Evolutionary conservation across 2,888 invertebrate species (phyloP).

Genomic region (Meteorus cinctellus): DNA sequence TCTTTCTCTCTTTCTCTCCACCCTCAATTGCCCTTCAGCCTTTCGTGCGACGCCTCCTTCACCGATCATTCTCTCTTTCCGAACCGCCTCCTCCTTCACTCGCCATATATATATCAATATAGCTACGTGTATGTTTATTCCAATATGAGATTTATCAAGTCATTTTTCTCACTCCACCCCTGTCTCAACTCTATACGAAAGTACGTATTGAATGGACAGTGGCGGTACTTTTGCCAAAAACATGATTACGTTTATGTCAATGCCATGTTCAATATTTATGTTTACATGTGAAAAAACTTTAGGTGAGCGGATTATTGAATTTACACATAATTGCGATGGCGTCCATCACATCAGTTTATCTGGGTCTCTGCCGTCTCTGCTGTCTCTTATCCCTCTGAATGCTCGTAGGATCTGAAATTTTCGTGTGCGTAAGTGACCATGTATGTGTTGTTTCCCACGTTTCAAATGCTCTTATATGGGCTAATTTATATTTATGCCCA

Average conservation of each 20-base stretch:
- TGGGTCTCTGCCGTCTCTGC: not conserved
- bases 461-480: slow-evolving; percentile 13
- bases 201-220: too few species aligned
- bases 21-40: slow-evolving; percentile 15
- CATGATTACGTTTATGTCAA: too few species aligned
- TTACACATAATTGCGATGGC: too few species aligned
- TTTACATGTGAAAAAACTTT: too few species aligned
- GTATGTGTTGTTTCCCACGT: slow-evolving; percentile 40
- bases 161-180: too few species aligned
- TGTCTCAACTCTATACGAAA: too few species aligned
- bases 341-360: too few species aligned
- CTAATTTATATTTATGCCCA: slow-evolving; percentile 44
- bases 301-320: too few species aligned
- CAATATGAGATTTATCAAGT: too few species aligned
- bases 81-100: slow-evolving; percentile 24
- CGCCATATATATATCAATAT: slow-evolving; percentile 14
- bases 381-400: not conserved
- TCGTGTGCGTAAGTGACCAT: not conserved
- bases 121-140: not conserved
- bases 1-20: slow-evolving; percentile 37
- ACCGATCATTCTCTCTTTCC: slow-evolving; percentile 12
- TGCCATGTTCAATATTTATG: too few species aligned
- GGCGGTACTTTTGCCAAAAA: too few species aligned
- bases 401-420: not conserved
- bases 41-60: slow-evolving; percentile 12